Evolutionary conservation across 2,888 invertebrate species (phyloP).

Genomic region (Eretmocerus hayati): DNA sequence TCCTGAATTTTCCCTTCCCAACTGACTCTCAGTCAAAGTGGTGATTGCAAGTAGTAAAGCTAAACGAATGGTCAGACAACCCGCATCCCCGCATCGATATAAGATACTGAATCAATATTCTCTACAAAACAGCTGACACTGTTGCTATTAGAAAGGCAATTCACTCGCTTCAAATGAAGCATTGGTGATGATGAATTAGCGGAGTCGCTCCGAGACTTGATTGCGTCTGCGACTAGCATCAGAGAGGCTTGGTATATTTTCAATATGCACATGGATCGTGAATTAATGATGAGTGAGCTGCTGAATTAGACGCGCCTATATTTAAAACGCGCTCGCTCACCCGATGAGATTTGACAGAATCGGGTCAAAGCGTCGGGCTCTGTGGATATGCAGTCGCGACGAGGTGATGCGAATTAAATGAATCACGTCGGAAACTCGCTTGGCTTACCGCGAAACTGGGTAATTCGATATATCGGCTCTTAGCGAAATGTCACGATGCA

Average conservation of each 20-base stretch:
- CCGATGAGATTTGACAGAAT: conserved; percentile 42
- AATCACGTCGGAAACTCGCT: conserved; percentile 37
- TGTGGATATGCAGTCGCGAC: conserved; percentile 39
- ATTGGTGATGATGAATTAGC: too few species aligned
- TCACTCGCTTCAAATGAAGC: too few species aligned
- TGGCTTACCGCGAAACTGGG: conserved; percentile 28
- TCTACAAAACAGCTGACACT: too few species aligned
- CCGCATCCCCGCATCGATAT: too few species aligned
- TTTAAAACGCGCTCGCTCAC: conserved; percentile 22
- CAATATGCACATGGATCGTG: conserved; percentile 12
- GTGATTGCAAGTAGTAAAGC: too few species aligned
- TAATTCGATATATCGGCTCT: conserved; percentile 33
- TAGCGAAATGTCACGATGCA: conserved; percentile 27
- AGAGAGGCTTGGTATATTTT: neutral
- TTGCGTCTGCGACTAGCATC: neutral
- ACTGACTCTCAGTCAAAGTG: too few species aligned
- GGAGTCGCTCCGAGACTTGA: neutral
- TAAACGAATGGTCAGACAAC: too few species aligned
- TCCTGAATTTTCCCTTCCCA: too few species aligned
- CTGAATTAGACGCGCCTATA: conserved; percentile 18
- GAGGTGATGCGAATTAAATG: conserved; percentile 40
- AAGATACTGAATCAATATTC: too few species aligned
- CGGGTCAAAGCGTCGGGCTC: conserved; percentile 38
- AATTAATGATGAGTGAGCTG: conserved; percentile 12
- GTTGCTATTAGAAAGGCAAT: too few species aligned